Percentiles rank a stretch among this genome's conserved stretches.
Evolutionary conservation across 2,888 invertebrate genomes (phyloP).

Genomic region (Pandemis corylana): DNA sequence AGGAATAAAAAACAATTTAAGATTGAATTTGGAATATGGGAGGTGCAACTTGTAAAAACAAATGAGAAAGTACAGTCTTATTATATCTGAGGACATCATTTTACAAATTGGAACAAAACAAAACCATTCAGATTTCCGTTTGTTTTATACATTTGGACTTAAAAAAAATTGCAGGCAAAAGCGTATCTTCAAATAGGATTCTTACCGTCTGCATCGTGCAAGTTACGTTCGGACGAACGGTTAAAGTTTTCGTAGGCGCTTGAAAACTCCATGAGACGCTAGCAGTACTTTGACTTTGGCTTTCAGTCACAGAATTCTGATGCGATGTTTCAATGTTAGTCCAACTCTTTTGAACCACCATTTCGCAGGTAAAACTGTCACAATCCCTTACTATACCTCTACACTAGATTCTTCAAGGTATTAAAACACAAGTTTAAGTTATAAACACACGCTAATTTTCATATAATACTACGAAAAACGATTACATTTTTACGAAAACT

Average conservation of each 20-base stretch:
- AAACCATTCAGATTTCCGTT: neutral
- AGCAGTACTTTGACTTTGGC: conserved; percentile 52
- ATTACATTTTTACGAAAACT: conserved; percentile 26
- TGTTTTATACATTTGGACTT: neutral
- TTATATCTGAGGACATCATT: neutral
- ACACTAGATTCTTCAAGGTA: conserved; percentile 7
- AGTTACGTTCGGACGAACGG: conserved; percentile 59
- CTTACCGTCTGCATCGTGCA: conserved; percentile 73
- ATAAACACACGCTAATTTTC: conserved; percentile 8
- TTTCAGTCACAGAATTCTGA: conserved; percentile 61
- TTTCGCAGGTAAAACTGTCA: conserved; percentile 59
- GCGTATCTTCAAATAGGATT: conserved; percentile 15
- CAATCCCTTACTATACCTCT: conserved; percentile 16
- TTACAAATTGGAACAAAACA: too few relatives aligned
- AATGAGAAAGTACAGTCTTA: neutral
- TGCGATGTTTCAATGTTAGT: conserved; percentile 66
- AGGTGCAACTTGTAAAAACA: neutral
- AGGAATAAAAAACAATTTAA: neutral
- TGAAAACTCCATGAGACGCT: conserved; percentile 73
- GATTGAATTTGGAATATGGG: neutral
- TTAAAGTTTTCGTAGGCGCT: conserved; percentile 65
- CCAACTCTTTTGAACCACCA: conserved; percentile 80
- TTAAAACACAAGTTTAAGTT: conserved; percentile 20
- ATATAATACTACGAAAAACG: neutral
- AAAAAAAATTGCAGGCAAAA: neutral